These are phyloP conservation scores for Coelopa frigida DNA, from an alignment of 1,140 invertebrate genomes.

Conservation along the genomic window DNA sequence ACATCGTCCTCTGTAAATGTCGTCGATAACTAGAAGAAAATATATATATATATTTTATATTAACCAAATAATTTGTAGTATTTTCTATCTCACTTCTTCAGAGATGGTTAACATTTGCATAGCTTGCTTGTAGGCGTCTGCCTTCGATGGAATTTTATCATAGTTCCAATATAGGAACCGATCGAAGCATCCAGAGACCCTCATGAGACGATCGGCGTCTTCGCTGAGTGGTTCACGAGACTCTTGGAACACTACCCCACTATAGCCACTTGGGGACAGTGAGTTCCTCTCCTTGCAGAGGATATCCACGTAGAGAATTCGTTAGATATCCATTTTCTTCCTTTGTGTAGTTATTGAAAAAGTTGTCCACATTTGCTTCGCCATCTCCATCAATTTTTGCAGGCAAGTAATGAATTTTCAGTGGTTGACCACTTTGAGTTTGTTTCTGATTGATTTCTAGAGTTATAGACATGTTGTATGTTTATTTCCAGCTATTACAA, in stretches of 20 bases:
- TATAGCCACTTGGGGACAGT: slow-evolving; percentile 45
- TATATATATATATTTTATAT: background rate
- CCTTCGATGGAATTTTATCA: slow-evolving; percentile 59
- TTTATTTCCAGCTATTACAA: background rate
- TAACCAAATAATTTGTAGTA: background rate
- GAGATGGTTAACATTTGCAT: slow-evolving; percentile 65
- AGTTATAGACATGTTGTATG: slow-evolving; percentile 48
- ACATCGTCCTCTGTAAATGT: slow-evolving; percentile 3
- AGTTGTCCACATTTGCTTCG: slow-evolving; percentile 59
- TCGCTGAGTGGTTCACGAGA: slow-evolving; percentile 49
- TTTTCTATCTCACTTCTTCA: slow-evolving; percentile 50
- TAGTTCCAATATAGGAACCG: slow-evolving; percentile 71
- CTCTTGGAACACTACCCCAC: slow-evolving; percentile 57
- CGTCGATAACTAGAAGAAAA: slow-evolving; percentile 3
- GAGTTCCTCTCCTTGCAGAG: slow-evolving; percentile 54
- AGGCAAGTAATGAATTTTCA: slow-evolving; percentile 61
- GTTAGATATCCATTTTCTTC: slow-evolving; percentile 44
- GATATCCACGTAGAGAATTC: slow-evolving; percentile 58
- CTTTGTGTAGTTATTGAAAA: slow-evolving; percentile 58
- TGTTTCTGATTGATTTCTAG: slow-evolving; percentile 48
- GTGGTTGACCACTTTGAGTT: slow-evolving; percentile 32
- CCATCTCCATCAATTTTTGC: slow-evolving; percentile 66
- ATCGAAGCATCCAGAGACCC: slow-evolving; percentile 53
- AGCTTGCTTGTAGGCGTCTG: slow-evolving; percentile 57
- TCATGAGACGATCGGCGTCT: slow-evolving; percentile 51